phyloP scores from a whole-genome alignment of 2,113 vertebrate genomes.

The Labrus mixtus region DNA sequence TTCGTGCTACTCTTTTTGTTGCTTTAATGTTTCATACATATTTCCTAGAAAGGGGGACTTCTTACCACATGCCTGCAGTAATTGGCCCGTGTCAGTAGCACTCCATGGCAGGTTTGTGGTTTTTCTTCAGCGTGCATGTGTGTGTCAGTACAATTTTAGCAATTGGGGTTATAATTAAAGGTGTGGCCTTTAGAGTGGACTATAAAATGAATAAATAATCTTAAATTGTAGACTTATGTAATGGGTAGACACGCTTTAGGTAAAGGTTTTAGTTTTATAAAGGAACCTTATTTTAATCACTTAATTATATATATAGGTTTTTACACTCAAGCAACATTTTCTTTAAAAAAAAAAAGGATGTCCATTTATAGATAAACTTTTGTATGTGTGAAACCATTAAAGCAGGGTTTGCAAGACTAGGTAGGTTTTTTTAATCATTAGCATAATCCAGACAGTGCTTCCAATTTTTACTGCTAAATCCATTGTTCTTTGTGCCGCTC shows the following conservation, averaged over 20 bases:
- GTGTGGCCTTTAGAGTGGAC: conserved; percentile 30
- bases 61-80: conserved; percentile 42
- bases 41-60: conserved; percentile 37
- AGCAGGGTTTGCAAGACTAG: conserved; percentile 13
- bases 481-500: conserved; percentile 50
- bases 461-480: conserved; percentile 43
- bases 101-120: conserved; percentile 42
- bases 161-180: conserved; percentile 46
- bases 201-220: conserved; percentile 51
- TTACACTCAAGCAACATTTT: not conserved
- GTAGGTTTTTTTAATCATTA: not conserved
- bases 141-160: conserved; percentile 9
- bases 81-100: conserved; percentile 36
- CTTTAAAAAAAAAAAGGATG: not conserved
- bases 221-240: conserved; percentile 46
- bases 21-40: conserved; percentile 55
- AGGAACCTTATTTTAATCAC: not conserved
- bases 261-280: conserved; percentile 4
- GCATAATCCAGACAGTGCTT: conserved; percentile 27
- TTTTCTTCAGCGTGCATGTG: not conserved
- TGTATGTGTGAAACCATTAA: conserved; percentile 4
- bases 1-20: conserved; percentile 22
- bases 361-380: conserved; percentile 4
- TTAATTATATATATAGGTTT: not conserved
- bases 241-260: not conserved